Evolutionary conservation across 2,797 vertebrate species (phyloP).

Genomic region (Triplophysa yarkandensis): DNA sequence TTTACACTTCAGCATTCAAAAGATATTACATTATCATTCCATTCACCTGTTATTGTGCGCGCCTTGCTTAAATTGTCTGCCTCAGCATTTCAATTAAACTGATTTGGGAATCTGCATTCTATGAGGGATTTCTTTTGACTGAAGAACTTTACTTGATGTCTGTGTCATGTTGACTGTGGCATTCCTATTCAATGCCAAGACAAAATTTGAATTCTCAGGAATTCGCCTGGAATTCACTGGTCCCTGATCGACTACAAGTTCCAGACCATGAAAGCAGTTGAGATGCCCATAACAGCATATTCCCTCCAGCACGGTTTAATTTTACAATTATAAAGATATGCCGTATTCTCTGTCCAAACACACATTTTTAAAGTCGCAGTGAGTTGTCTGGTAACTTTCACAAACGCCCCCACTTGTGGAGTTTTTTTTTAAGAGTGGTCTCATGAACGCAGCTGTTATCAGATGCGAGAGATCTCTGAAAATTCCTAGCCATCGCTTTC

Average conservation of each 20-base stretch:
- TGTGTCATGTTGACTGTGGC: neutral
- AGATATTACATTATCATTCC: neutral
- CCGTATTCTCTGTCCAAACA: neutral
- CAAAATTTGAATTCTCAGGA: neutral
- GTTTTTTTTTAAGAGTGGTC: neutral
- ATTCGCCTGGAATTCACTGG: slow-evolving; percentile 13
- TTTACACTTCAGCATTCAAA: neutral
- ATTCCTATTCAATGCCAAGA: neutral
- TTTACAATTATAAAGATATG: neutral
- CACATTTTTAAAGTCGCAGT: neutral
- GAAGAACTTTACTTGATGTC: neutral
- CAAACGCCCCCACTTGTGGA: neutral
- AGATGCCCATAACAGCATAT: neutral
- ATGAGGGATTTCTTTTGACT: neutral
- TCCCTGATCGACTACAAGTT: neutral
- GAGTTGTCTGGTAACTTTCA: neutral
- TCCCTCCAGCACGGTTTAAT: neutral
- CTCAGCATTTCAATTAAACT: neutral
- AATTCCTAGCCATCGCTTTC: neutral
- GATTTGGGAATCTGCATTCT: neutral
- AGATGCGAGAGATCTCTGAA: neutral
- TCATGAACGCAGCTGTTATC: neutral
- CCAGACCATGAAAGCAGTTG: neutral
- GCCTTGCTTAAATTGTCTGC: neutral
- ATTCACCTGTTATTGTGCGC: neutral